Conservation (phyloP, 2,888 invertebrate species). For the Phragmatobia fuliginosa region DNA sequence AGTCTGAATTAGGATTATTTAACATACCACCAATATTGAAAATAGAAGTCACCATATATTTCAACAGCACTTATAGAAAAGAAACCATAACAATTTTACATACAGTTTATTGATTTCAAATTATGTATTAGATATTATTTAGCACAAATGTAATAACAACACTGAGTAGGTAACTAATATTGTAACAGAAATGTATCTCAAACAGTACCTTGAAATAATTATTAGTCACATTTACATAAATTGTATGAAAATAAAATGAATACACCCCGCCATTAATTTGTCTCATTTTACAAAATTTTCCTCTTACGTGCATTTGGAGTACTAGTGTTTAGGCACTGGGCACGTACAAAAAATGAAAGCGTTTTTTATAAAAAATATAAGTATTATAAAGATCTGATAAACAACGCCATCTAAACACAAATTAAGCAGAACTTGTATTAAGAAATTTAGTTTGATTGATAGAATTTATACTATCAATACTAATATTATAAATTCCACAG, state of each 20-base stretch:
- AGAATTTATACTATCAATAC: no score
- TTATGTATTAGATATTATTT: background rate
- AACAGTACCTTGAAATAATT: background rate
- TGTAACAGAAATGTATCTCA: background rate
- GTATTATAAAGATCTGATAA: no score
- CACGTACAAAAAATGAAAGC: background rate
- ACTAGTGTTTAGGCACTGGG: no score
- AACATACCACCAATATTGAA: background rate
- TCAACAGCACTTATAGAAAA: background rate
- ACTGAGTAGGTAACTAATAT: background rate
- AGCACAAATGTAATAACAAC: background rate
- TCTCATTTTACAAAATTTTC: conserved; percentile 4
- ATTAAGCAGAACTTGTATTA: no score
- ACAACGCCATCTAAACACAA: no score
- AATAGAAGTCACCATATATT: background rate
- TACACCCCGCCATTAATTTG: conserved; percentile 1
- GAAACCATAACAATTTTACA: background rate
- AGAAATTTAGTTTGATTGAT: no score
- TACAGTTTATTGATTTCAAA: background rate
- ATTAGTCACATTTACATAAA: background rate
- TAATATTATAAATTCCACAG: no score
- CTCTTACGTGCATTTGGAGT: background rate
- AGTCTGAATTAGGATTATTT: background rate
- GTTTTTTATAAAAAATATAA: background rate
- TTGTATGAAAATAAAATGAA: background rate